These are phyloP conservation scores for Gasteruption jaculator DNA, from an alignment of 2,888 invertebrate species.

Conservation along the genomic window DNA sequence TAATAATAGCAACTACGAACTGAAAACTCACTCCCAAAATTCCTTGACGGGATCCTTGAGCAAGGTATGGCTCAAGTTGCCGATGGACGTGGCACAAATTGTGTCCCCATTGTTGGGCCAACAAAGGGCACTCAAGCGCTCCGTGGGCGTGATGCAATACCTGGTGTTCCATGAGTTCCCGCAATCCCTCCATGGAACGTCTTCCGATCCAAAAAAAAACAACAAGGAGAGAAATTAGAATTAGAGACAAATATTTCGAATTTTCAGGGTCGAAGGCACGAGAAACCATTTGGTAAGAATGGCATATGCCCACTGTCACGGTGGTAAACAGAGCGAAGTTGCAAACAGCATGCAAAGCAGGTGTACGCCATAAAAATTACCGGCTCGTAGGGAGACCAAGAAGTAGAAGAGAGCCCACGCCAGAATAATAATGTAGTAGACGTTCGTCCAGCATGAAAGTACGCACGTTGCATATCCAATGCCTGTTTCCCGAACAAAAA, in stretches of 20 bases:
- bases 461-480: conserved; percentile 98
- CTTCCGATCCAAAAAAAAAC: conserved; percentile 48
- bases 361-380: no score
- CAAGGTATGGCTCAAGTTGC: conserved; percentile 65
- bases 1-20: background rate
- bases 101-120: conserved; percentile 58
- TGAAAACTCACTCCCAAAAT: conserved; percentile 89
- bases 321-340: no score
- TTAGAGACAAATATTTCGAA: no score
- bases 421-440: conserved; percentile 96
- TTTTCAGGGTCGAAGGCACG: no score
- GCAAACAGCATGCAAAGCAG: no score
- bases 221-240: no score
- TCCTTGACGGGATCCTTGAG: conserved; percentile 93
- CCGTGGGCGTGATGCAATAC: conserved; percentile 85
- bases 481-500: no score
- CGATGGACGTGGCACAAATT: conserved; percentile 61
- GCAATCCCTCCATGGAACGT: conserved; percentile 91
- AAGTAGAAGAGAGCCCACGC: conserved; percentile 98
- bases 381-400: conserved; percentile 80
- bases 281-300: no score
- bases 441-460: conserved; percentile 98
- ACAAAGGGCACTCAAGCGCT: conserved; percentile 67
- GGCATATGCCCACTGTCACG: no score
- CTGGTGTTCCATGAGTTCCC: conserved; percentile 92